Evolutionary conservation across 2,797 vertebrate genomes (phyloP).

Genomic region (Gobionotothen gibberifrons): DNA sequence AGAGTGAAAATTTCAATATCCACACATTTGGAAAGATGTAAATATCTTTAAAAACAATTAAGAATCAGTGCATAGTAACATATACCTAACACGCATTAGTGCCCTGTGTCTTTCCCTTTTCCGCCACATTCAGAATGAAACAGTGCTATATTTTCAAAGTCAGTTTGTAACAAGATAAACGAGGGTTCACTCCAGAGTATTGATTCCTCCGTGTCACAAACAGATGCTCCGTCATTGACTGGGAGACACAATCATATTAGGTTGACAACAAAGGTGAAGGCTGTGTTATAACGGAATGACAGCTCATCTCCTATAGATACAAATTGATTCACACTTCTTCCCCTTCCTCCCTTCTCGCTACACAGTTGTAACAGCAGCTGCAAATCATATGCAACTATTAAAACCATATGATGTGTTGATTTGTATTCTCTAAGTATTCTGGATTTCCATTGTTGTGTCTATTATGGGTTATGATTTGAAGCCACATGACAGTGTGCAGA

Average conservation of each 20-base stretch:
- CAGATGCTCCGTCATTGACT: conserved; percentile 71
- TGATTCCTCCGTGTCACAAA: conserved; percentile 66
- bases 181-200: conserved; percentile 57
- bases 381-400: conserved; percentile 21
- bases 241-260: conserved; percentile 70
- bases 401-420: conserved; percentile 43
- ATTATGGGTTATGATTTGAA: conserved; percentile 57
- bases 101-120: conserved; percentile 31
- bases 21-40: neutral
- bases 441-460: conserved; percentile 63
- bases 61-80: conserved; percentile 4
- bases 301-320: conserved; percentile 46
- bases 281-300: conserved; percentile 63
- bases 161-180: conserved; percentile 63
- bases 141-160: conserved; percentile 59
- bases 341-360: neutral
- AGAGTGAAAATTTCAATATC: neutral
- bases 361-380: conserved; percentile 30
- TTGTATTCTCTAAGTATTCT: conserved; percentile 48
- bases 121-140: conserved; percentile 37
- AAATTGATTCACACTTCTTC: conserved; percentile 54
- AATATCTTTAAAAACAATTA: neutral
- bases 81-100: neutral
- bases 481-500: conserved; percentile 64
- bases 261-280: conserved; percentile 74